phyloP scores from a whole-genome alignment of 2,113 vertebrate species.

The Phylloscopus whistleri region DNA sequence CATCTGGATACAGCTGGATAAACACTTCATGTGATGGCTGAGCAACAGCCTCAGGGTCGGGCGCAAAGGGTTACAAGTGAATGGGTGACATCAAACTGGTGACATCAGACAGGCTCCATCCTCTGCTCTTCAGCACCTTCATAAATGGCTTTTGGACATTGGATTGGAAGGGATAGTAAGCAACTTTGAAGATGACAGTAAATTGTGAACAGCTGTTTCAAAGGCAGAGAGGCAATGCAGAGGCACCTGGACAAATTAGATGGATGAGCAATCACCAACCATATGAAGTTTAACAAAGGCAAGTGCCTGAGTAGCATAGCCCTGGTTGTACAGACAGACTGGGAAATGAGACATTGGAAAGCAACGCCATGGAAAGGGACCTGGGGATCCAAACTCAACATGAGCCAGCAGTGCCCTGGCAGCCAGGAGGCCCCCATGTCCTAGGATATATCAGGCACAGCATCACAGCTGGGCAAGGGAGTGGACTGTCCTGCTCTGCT shows the following conservation, averaged over 20 bases:
- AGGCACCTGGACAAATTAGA: neutral
- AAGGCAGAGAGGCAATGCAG: neutral
- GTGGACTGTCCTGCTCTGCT: neutral
- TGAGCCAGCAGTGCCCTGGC: neutral
- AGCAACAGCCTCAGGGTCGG: neutral
- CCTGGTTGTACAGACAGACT: too few species aligned
- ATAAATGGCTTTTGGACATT: neutral
- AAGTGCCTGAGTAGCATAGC: neutral
- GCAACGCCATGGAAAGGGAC: neutral
- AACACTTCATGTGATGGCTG: neutral
- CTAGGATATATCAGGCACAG: neutral
- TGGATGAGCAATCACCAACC: too few species aligned
- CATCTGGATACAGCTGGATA: neutral
- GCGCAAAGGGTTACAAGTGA: too few species aligned
- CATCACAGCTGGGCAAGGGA: rapidly evolving
- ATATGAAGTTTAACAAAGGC: neutral
- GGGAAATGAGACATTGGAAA: neutral
- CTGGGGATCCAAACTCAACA: neutral
- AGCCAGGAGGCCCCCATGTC: rapidly evolving
- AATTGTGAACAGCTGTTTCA: neutral
- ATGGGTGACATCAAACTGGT: neutral
- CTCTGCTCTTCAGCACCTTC: neutral
- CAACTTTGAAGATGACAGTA: rapidly evolving
- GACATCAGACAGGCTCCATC: too few species aligned
- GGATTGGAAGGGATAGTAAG: neutral